Percentiles rank a stretch among this genome's conserved stretches.
phyloP scores from a whole-genome alignment of 1,140 invertebrate genomes.

The Ips nitidus region DNA sequence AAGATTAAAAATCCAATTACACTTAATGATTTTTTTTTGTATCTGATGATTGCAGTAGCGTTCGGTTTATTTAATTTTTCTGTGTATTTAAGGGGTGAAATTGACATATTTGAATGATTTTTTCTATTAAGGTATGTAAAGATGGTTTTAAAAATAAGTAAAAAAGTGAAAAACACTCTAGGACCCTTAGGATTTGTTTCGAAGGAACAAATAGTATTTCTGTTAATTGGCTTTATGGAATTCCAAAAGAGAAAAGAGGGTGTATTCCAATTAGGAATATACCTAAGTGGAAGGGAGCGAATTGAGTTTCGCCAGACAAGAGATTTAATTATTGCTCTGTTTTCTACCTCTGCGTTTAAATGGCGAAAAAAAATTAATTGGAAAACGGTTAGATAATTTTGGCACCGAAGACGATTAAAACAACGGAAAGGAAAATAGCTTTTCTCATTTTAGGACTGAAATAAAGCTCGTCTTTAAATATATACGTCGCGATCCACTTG shows the following conservation, averaged over 20 bases:
- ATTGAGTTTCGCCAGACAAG: neutral
- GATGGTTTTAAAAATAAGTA: too few species aligned
- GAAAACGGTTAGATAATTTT: slow-evolving; percentile 4
- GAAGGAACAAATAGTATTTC: neutral
- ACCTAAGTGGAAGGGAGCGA: slow-evolving; percentile 1
- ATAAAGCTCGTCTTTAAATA: neutral
- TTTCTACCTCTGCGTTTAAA: slow-evolving; percentile 4
- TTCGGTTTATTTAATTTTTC: too few species aligned
- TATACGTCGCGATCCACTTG: neutral
- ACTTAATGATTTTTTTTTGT: too few species aligned
- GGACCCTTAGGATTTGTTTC: slow-evolving; percentile 3
- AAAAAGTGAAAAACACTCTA: slow-evolving; percentile 1
- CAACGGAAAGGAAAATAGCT: slow-evolving; percentile 2
- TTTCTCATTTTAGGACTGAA: neutral
- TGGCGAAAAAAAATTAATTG: slow-evolving; percentile 2
- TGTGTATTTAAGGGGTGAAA: too few species aligned
- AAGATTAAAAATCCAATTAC: too few species aligned
- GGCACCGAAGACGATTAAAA: slow-evolving; percentile 1
- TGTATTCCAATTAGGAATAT: slow-evolving; percentile 5
- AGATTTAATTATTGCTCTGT: slow-evolving; percentile 4
- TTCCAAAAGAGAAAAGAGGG: slow-evolving; percentile 2
- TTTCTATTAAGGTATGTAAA: too few species aligned
- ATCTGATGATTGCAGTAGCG: too few species aligned
- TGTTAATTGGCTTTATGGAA: slow-evolving; percentile 5
- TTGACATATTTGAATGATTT: too few species aligned